Percentiles rank a stretch among this genome's conserved stretches.
These are phyloP conservation scores for Meiosimyza decipiens DNA, from an alignment of 2,888 invertebrate species.

Conservation along the genomic window DNA sequence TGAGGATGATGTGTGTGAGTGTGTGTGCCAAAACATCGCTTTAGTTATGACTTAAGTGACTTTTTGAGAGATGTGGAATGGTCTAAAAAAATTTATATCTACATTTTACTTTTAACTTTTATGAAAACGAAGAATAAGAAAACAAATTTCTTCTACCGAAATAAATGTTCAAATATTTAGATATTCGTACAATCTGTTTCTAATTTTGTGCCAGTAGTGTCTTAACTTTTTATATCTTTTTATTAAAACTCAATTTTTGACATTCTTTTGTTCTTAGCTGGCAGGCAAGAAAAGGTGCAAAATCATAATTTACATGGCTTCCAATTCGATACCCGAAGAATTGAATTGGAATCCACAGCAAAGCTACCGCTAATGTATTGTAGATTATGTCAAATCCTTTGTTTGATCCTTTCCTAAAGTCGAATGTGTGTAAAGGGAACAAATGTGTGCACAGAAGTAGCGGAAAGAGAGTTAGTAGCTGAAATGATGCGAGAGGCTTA, in stretches of 20 bases:
- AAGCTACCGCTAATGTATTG: constrained; percentile 68
- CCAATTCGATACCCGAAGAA: constrained; percentile 66
- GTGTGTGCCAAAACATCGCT: neutral
- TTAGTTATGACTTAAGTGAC: constrained; percentile 1
- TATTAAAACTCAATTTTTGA: too few relatives aligned
- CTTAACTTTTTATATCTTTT: too few relatives aligned
- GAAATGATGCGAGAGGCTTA: too few relatives aligned
- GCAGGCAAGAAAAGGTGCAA: constrained; percentile 57
- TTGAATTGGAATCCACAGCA: constrained; percentile 67
- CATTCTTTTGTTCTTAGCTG: too few relatives aligned
- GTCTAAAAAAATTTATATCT: too few relatives aligned
- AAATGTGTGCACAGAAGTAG: constrained; percentile 6
- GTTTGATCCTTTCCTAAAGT: constrained; percentile 53
- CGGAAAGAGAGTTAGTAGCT: neutral
- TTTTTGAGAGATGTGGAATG: neutral
- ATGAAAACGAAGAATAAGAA: too few relatives aligned
- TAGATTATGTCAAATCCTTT: constrained; percentile 66
- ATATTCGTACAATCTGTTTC: neutral
- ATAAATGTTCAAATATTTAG: too few relatives aligned
- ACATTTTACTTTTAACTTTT: too few relatives aligned
- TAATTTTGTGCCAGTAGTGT: too few relatives aligned
- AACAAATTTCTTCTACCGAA: too few relatives aligned
- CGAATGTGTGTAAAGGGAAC: constrained; percentile 44
- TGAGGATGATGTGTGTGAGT: neutral
- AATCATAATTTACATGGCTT: constrained; percentile 68